Base-by-base conservation (phyloP, 2,888 invertebrate species). In the Mesoligia furuncula region DNA sequence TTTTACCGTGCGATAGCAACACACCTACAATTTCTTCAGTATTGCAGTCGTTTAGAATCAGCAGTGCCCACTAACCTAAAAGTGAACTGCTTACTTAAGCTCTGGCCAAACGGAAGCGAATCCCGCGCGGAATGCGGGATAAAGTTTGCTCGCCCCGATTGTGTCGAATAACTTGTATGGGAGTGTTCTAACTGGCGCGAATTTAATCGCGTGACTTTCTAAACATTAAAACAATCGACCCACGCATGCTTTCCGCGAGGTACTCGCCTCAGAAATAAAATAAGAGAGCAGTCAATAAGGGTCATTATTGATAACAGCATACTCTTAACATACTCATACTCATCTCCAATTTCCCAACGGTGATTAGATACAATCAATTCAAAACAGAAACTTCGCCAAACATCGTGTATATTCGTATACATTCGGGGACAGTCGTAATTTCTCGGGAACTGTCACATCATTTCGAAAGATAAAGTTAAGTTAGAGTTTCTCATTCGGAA, bases 401-500 rank as follows among this genome's bases (percentile, higher is more conserved):
- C 71, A 71, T 66, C 65, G 51, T 71, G 64, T 45, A 42, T 51
- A 51, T 57, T 66, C 64, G 51, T 71, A 59, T 45, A 48, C 57
- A 51, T 51, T 79, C 81, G 79, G 65, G 74, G 5, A 57, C 59
- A 79, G 59, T 81, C 79, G 84, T 82, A 84, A 81, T 83, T 83
- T 73, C 83, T 72, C 68, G 27, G 24, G n/a, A n/a, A 73, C 62
- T 83, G 83, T 83, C 80, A 83, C 70, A 83, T 79, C 64, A 73
- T 64, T 24, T 15, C 9, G n/a, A 48, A 83, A 84, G 84, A 80
- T 84, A 78, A 83, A 83, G 83, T 81, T 64, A 75, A 67, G 70
- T 61, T 74, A 65, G 62, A 80, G 74, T 80, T 83, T 80, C 73
- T 61, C 80, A 74, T 83, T 75, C 27, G 68, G 80, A 84, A 84